Conservation (phyloP, 2,113 vertebrate genomes). For the Pholis gunnellus region DNA sequence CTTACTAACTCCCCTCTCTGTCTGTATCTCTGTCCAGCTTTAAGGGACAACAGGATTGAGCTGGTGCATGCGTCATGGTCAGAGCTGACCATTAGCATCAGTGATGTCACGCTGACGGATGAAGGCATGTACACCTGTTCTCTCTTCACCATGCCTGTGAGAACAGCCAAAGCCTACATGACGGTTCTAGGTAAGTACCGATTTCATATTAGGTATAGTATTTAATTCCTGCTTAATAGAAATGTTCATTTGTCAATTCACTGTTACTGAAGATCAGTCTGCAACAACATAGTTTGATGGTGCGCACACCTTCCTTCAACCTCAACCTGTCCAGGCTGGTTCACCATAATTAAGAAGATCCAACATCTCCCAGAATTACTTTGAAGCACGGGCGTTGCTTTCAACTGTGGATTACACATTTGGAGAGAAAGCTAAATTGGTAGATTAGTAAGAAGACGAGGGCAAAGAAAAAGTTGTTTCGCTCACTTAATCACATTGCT, state of each 20-base stretch:
- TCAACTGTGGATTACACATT: neutral
- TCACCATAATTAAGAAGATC: neutral
- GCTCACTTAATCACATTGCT: neutral
- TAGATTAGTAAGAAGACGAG: neutral
- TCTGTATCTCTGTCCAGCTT: slow-evolving; percentile 83
- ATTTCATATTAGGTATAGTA: neutral
- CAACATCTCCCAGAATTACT: neutral
- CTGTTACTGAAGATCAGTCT: neutral
- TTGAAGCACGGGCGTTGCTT: neutral
- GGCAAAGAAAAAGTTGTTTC: neutral
- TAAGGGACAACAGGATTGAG: slow-evolving; percentile 97
- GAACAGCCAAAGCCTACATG: slow-evolving; percentile 97
- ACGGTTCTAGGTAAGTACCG: slow-evolving; percentile 92
- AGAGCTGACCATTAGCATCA: slow-evolving; percentile 97
- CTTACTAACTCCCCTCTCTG: slow-evolving; percentile 18
- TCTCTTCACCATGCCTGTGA: slow-evolving; percentile 98
- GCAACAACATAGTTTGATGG: neutral
- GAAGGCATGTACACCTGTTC: slow-evolving; percentile 99
- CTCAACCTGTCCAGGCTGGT: neutral
- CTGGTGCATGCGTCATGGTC: slow-evolving; percentile 93
- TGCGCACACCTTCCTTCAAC: neutral
- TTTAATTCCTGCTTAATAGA: neutral
- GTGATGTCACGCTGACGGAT: slow-evolving; percentile 91
- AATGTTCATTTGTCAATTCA: neutral
- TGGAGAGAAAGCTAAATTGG: neutral